Evolutionary conservation across 2,797 vertebrate genomes (phyloP).

Genomic region (Anguilla anguilla): DNA sequence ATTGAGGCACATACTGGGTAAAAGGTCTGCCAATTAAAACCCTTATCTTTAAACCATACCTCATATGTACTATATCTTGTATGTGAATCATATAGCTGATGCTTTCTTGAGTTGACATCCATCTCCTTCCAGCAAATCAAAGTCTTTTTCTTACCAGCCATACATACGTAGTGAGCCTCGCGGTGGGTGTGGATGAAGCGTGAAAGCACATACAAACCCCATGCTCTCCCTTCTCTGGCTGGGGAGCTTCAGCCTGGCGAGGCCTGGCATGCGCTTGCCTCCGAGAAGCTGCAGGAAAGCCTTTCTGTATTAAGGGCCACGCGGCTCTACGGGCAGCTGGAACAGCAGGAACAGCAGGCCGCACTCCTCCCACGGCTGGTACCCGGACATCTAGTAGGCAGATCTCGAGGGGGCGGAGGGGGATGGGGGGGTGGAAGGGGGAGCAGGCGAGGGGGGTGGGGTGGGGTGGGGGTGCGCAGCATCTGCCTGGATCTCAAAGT

Average conservation of each 20-base stretch:
- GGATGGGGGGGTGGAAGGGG: not conserved
- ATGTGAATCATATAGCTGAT: not conserved
- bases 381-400: not conserved
- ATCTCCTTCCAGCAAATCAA: conserved; percentile 50
- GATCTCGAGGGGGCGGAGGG: not conserved
- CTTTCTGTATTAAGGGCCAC: not conserved
- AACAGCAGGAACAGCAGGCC: not conserved
- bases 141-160: conserved; percentile 73
- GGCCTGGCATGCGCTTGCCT: not conserved
- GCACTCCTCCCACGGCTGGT: not conserved
- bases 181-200: conserved; percentile 27
- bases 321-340: not conserved
- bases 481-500: not conserved
- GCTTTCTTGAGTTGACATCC: conserved; percentile 51
- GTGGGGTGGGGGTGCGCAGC: not conserved
- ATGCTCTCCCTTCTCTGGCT: conserved; percentile 25
- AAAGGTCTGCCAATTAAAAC: not conserved
- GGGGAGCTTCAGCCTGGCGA: not conserved
- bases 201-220: conserved; percentile 74
- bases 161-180: conserved; percentile 45
- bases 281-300: conserved; percentile 15
- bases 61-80: not conserved
- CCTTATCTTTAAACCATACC: not conserved
- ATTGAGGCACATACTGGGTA: not conserved
- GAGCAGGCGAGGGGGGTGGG: not conserved